Base-by-base conservation (phyloP, 2,888 invertebrate species). In the Drosophila lacicola region DNA sequence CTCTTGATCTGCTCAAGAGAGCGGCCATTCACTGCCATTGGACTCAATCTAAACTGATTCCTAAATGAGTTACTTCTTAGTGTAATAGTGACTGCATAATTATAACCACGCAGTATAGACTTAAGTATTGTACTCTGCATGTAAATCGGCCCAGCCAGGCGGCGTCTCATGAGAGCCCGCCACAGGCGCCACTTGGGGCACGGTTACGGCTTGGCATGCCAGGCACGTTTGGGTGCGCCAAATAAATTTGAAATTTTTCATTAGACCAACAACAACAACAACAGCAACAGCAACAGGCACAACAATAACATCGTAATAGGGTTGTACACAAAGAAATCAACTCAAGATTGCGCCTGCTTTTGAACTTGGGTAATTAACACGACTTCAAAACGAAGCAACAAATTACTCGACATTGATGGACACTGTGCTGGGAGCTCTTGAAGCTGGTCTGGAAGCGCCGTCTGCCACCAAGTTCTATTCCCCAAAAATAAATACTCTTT, bases 231-330 rank as follows among this genome's bases (percentile, higher is more conserved):
- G 46, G 70, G 70, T 55, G 61, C 37, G 65, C 42, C 57, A 78
- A 70, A 74, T 74, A 76, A 70, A 78, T 66, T 76, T 54, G 33
- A 60, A 66, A 62, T 74, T 66, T 78, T 78, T 78, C 79, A 78
- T 76, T 70, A 74, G 29, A 33, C 25, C 46, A 41, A 21, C 49
- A 51, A 21, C 41, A 53, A 29, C 34, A 50, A 14, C 29, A 47
- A 10, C 39, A 45, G 11, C 17, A 17, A 17, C 29, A 21, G 2
- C n/a, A 33, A 10, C n/a, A 25, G 2, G 36, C 29, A 14, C 25
- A 49, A 17, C 46, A 61, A 45, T 14, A 45, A 13, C 41, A 36
- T 21, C 37, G 51, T 33, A 58, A 44, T 46, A 21, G 73, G 29
- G 21, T 49, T 33, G 25, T 51, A 70, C 56, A 51, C 74, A 76